These are phyloP conservation scores for Sinhomidia bicolor DNA, from an alignment of 2,888 invertebrate species.

Conservation along the genomic window DNA sequence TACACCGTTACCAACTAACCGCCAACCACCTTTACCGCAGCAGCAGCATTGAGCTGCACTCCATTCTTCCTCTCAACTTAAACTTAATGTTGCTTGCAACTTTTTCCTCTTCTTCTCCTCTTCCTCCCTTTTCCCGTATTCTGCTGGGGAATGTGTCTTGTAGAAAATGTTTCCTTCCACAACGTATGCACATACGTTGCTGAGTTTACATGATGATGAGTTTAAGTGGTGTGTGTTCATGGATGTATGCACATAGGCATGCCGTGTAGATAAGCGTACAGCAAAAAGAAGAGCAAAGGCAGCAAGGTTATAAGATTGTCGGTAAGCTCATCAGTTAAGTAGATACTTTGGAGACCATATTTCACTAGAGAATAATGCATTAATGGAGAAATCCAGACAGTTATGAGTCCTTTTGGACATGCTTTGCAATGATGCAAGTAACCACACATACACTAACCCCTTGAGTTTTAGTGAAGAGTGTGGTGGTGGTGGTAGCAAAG, in stretches of 20 bases:
- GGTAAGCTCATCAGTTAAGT: constrained; percentile 56
- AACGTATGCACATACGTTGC: neutral
- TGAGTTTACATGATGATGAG: neutral
- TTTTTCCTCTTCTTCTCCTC: neutral
- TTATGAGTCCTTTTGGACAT: constrained; percentile 69
- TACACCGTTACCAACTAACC: neutral
- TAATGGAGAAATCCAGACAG: constrained; percentile 67
- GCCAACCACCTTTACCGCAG: neutral
- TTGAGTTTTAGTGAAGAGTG: neutral
- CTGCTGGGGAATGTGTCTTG: neutral
- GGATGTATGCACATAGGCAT: neutral
- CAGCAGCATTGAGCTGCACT: constrained; percentile 27
- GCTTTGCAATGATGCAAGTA: constrained; percentile 47
- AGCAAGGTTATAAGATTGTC: constrained; percentile 37
- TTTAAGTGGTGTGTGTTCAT: neutral
- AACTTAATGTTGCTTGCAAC: constrained; percentile 13
- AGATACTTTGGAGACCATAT: constrained; percentile 65
- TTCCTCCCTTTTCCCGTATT: no score
- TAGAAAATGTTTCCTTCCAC: neutral
- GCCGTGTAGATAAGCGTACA: neutral
- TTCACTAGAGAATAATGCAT: constrained; percentile 66
- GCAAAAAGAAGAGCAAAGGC: neutral
- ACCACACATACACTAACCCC: constrained; percentile 24
- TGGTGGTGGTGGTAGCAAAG: no score
- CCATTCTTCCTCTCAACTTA: constrained; percentile 12